phyloP scores from a whole-genome alignment of 2,888 invertebrate species.

The Stratiomys singularior region DNA sequence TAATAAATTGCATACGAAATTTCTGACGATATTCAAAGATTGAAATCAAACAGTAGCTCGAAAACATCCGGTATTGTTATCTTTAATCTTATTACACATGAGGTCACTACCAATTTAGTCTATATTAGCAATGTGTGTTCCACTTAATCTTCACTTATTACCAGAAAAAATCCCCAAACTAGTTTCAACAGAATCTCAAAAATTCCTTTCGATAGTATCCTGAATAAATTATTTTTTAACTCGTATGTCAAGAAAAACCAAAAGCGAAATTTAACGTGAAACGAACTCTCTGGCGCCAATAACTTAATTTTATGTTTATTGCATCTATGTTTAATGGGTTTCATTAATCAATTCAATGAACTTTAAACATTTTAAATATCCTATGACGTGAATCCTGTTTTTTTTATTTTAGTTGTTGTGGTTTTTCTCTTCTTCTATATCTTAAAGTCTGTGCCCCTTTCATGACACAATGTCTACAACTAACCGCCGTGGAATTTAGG shows the following conservation, averaged over 20 bases:
- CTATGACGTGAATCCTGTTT: neutral
- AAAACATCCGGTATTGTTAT: too few species aligned
- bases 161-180: too few species aligned
- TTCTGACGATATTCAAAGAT: too few species aligned
- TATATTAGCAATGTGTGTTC: neutral
- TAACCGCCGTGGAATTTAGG: too few species aligned
- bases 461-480: too few species aligned
- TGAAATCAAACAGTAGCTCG: too few species aligned
- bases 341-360: slow-evolving; percentile 40
- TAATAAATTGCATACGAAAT: too few species aligned
- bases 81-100: neutral
- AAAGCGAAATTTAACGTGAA: neutral
- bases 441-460: too few species aligned
- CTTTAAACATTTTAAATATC: slow-evolving; percentile 3
- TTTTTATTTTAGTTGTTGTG: too few species aligned
- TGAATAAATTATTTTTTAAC: neutral
- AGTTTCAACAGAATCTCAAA: too few species aligned
- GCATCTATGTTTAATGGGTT: slow-evolving; percentile 22
- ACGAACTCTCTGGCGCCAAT: slow-evolving; percentile 38
- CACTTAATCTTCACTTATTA: too few species aligned
- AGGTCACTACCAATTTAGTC: neutral
- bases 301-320: slow-evolving; percentile 33
- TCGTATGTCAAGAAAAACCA: neutral
- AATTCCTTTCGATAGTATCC: neutral
- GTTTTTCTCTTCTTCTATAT: too few species aligned